Percentiles rank a stretch among this genome's conserved stretches.
Conservation (phyloP, 2,888 invertebrate species). For the Nephrotoma appendiculata region DNA sequence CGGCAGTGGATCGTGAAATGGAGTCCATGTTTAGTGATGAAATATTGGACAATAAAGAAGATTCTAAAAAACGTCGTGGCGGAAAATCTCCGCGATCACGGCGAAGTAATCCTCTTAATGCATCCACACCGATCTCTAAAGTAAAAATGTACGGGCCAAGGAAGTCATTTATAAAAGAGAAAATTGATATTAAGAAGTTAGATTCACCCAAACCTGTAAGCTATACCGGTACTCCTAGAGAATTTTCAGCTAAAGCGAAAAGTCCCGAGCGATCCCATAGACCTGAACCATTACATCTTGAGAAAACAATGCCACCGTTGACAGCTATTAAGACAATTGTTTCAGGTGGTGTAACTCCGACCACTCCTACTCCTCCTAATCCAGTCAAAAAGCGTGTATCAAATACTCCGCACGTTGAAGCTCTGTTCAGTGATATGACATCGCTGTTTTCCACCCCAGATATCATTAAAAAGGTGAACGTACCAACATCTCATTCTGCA, state of each 20-base stretch:
- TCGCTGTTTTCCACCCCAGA: slow-evolving; percentile 66
- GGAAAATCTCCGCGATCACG: background rate
- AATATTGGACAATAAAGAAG: background rate
- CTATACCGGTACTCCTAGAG: slow-evolving; percentile 12
- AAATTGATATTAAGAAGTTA: background rate
- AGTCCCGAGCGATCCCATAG: slow-evolving; percentile 8
- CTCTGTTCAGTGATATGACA: slow-evolving; percentile 43
- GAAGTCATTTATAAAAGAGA: background rate
- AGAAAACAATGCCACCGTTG: background rate
- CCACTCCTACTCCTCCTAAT: slow-evolving; percentile 9
- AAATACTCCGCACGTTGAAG: slow-evolving; percentile 40
- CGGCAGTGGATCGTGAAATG: slow-evolving; percentile 17
- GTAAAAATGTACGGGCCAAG: background rate
- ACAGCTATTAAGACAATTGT: background rate
- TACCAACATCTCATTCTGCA: slow-evolving; percentile 7
- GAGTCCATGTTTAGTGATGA: background rate
- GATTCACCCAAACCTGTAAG: background rate
- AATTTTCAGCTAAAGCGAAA: slow-evolving; percentile 5
- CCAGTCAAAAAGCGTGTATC: slow-evolving; percentile 34
- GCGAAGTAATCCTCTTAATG: background rate
- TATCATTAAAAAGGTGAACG: slow-evolving; percentile 50
- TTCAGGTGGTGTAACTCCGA: background rate
- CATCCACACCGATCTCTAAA: background rate
- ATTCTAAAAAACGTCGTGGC: background rate
- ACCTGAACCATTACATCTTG: slow-evolving; percentile 10